Conservation (phyloP, 2,113 vertebrate genomes). For the Takifugu flavidus region DNA sequence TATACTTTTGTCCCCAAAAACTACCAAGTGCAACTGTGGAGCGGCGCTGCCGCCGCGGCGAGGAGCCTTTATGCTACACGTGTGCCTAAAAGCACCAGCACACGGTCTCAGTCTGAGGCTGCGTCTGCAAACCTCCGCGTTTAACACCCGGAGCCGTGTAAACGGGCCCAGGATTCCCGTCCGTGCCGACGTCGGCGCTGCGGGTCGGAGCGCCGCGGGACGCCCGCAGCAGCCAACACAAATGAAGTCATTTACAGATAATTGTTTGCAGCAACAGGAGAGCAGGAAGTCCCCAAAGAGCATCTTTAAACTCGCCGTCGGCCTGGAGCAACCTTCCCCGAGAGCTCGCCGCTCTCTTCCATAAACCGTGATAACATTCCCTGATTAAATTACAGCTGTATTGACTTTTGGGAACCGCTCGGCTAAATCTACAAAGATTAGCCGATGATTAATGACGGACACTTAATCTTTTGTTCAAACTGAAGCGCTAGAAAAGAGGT, state of each 20-base stretch:
- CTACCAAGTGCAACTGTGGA: conserved; percentile 55
- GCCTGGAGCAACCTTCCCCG: conserved; percentile 19
- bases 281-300: background rate
- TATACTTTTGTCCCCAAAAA: conserved; percentile 71
- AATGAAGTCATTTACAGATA: background rate
- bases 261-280: background rate
- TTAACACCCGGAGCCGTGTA: too few species aligned
- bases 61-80: too few species aligned
- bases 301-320: conserved; percentile 4
- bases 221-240: background rate
- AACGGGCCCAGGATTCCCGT: too few species aligned
- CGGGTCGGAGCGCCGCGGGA: too few species aligned
- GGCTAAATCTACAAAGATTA: conserved; percentile 67
- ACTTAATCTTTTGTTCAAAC: conserved; percentile 67
- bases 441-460: conserved; percentile 58
- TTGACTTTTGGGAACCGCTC: conserved; percentile 61
- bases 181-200: too few species aligned
- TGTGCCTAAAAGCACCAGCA: background rate
- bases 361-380: conserved; percentile 50
- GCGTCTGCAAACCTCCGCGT: too few species aligned
- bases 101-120: background rate
- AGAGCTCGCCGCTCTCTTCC: conserved; percentile 44
- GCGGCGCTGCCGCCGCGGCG: conserved; percentile 27
- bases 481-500: conserved; percentile 45
- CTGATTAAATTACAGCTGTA: conserved; percentile 63